Evolutionary conservation across 2,888 invertebrate species (phyloP).

Genomic region (Arrhopalites spinosus): DNA sequence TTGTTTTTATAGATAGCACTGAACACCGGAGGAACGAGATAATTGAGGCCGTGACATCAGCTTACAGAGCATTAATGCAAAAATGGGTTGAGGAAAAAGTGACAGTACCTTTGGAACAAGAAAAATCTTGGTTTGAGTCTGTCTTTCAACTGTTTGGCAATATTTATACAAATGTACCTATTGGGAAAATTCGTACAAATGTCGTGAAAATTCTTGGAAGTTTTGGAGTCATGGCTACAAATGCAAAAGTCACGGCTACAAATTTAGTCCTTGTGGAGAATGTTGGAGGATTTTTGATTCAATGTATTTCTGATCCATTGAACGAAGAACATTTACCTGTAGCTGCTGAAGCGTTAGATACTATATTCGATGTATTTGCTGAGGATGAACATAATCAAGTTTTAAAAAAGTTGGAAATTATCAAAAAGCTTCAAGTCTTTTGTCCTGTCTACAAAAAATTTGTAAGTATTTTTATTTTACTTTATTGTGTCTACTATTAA

Average conservation of each 20-base stretch:
- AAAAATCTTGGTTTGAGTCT: slow-evolving; percentile 61
- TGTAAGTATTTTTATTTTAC: slow-evolving; percentile 60
- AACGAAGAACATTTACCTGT: slow-evolving; percentile 73
- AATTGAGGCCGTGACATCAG: slow-evolving; percentile 73
- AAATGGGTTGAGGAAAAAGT: slow-evolving; percentile 65
- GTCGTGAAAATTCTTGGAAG: slow-evolving; percentile 51
- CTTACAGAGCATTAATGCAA: slow-evolving; percentile 75
- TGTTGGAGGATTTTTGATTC: slow-evolving; percentile 66
- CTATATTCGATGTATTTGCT: slow-evolving; percentile 75
- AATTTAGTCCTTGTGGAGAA: slow-evolving; percentile 37
- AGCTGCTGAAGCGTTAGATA: slow-evolving; percentile 74
- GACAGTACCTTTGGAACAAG: slow-evolving; percentile 61
- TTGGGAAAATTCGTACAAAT: slow-evolving; percentile 49
- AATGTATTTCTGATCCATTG: slow-evolving; percentile 59
- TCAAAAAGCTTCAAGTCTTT: slow-evolving; percentile 66
- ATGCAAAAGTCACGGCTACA: slow-evolving; percentile 17
- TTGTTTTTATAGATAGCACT: neutral
- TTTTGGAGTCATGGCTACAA: slow-evolving; percentile 41
- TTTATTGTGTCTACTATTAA: neutral
- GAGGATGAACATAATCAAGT: slow-evolving; percentile 74
- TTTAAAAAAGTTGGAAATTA: slow-evolving; percentile 68
- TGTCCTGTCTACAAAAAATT: slow-evolving; percentile 70
- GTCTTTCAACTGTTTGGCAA: slow-evolving; percentile 44
- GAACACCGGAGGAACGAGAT: slow-evolving; percentile 56
- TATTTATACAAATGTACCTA: slow-evolving; percentile 40